Evolutionary conservation across 2,888 invertebrate genomes (phyloP), one percentile per base, ranked within the genome.

Genomic region (Minunthozetes semirufus): DNA sequence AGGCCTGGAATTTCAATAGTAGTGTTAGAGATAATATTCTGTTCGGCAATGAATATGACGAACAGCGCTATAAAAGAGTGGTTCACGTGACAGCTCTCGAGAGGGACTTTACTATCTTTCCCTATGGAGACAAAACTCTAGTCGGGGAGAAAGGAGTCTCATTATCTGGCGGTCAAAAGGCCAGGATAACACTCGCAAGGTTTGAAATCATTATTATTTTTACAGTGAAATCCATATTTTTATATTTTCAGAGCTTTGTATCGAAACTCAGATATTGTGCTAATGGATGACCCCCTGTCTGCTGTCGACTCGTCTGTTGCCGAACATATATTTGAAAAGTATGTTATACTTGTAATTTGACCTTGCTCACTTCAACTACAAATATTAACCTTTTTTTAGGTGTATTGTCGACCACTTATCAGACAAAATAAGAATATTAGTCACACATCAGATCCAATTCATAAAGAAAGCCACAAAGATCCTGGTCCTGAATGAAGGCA

Each of bases 141-240:
- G 85, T 87, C 22, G 86, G 86, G 29, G 86, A 87, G 77, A 81
- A 84, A 68, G 88, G 88, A 19, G 83, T 87, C 61, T 86, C 83
- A 73, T 80, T 87, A 63, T 85, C 85, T 79, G 86, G 86, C 25
- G 86, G 86, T 56, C 86, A 86, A 80, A 84, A 84, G 80, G 86
- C 86, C 17, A 81, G 86, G 72, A 83, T 87, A 50, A 84, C 84
- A 78, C 81, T 87, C 71, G 85, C 85, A 3, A 81, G 85, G 81
- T 81, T 80, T 19, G 73, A n/a, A n/a, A n/a, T n/a, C n/a, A n/a
- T n/a, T n/a, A n/a, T n/a, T n/a, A n/a, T n/a, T n/a, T n/a, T n/a
- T n/a, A n/a, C n/a, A n/a, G n/a, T n/a, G n/a, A n/a, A n/a, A n/a
- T n/a, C n/a, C n/a, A n/a, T n/a, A n/a, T n/a, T n/a, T n/a, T n/a